These are phyloP conservation scores for Halcyon malimbica DNA, from an alignment of 2,113 vertebrate genomes.

Conservation along the genomic window DNA sequence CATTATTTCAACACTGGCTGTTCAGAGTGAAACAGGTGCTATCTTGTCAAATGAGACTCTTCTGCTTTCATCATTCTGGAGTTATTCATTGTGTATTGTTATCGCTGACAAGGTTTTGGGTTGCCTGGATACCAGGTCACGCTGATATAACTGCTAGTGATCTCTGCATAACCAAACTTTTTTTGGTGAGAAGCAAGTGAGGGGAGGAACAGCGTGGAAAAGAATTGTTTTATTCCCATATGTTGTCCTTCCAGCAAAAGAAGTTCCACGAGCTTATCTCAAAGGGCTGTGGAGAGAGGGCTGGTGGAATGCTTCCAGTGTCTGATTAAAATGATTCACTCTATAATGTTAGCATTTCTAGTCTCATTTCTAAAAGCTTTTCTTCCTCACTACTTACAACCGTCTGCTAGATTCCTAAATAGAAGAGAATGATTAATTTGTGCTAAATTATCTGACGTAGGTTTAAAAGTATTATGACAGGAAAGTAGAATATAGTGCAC, in stretches of 20 bases:
- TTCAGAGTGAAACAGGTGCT: constrained; percentile 46
- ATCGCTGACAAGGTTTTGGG: constrained; percentile 64
- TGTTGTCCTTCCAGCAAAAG: constrained; percentile 13
- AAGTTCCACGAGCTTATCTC: constrained; percentile 38
- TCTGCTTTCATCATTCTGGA: constrained; percentile 51
- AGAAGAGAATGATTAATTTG: constrained; percentile 62
- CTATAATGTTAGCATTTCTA: constrained; percentile 53
- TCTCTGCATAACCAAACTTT: constrained; percentile 62
- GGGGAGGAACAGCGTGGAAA: not conserved
- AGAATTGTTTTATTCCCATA: constrained; percentile 26
- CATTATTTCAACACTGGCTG: constrained; percentile 45
- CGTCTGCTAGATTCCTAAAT: constrained; percentile 46
- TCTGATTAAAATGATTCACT: constrained; percentile 66
- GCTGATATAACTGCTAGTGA: constrained; percentile 7
- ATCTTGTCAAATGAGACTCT: constrained; percentile 52
- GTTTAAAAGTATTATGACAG: constrained; percentile 68
- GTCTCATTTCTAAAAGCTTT: constrained; percentile 40
- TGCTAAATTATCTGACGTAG: constrained; percentile 64
- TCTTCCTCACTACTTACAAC: constrained; percentile 37
- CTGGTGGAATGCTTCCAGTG: constrained; percentile 10
- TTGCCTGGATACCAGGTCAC: constrained; percentile 76
- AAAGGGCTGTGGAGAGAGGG: constrained; percentile 14
- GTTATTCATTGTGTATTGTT: constrained; percentile 61
- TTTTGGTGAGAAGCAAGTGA: not conserved
- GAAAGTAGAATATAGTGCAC: constrained; percentile 70